phyloP scores from a whole-genome alignment of 2,113 vertebrate genomes.

The Rutilus rutilus region DNA sequence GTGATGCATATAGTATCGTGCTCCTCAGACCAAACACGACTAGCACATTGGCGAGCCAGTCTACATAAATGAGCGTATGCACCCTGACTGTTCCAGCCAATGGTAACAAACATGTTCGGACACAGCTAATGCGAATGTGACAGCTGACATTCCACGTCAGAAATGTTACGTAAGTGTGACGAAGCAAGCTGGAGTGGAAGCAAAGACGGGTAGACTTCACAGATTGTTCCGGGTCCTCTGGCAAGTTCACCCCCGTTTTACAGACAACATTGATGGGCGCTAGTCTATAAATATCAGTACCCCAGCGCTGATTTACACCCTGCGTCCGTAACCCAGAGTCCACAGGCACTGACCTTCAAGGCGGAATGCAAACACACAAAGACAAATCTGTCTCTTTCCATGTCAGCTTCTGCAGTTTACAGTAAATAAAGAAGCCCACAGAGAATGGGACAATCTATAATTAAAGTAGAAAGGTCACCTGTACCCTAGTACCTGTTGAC shows the following conservation, averaged over 20 bases:
- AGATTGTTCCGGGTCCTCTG: constrained; percentile 43
- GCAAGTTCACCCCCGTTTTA: constrained; percentile 57
- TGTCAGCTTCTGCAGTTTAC: constrained; percentile 56
- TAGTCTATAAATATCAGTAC: constrained; percentile 55
- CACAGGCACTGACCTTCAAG: constrained; percentile 57
- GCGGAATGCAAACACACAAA: constrained; percentile 52
- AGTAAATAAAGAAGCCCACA: constrained; percentile 43
- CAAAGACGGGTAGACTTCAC: background rate
- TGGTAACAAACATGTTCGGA: constrained; percentile 28
- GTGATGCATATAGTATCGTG: background rate
- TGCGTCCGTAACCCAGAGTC: constrained; percentile 44
- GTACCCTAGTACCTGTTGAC: constrained; percentile 52
- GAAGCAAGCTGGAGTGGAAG: background rate
- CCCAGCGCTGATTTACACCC: constrained; percentile 56
- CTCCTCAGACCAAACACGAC: constrained; percentile 1
- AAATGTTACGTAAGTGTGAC: constrained; percentile 2
- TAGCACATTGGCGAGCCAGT: background rate
- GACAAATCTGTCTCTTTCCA: constrained; percentile 54
- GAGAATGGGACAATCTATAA: constrained; percentile 50
- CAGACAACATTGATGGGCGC: constrained; percentile 55
- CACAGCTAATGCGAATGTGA: constrained; percentile 38
- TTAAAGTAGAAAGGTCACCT: constrained; percentile 56
- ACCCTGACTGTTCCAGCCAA: constrained; percentile 1
- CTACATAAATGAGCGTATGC: constrained; percentile 1
- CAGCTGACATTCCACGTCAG: constrained; percentile 40